phyloP scores from a whole-genome alignment of 2,113 vertebrate genomes.

The Chascanopsetta lugubris region DNA sequence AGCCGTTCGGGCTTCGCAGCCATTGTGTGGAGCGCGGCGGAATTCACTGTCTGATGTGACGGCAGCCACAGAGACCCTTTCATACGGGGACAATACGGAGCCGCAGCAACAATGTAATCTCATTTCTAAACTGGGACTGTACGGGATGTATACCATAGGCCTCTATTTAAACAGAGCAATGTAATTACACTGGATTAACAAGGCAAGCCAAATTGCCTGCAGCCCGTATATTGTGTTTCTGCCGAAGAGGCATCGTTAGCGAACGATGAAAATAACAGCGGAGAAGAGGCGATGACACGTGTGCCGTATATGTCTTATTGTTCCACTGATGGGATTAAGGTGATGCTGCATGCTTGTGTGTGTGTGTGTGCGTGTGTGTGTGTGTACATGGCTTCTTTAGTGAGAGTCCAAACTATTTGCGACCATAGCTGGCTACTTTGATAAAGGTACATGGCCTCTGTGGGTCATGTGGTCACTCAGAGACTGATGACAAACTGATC shows the following conservation, averaged over 20 bases:
- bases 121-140: background rate
- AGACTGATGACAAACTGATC: background rate
- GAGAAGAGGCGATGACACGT: background rate
- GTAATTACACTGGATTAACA: slow-evolving; percentile 43
- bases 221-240: slow-evolving; percentile 31
- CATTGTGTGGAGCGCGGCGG: background rate
- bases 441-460: background rate
- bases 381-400: slow-evolving; percentile 4
- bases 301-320: slow-evolving; percentile 22
- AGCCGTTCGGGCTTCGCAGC: background rate
- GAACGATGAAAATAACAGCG: slow-evolving; percentile 26
- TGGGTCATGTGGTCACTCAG: background rate
- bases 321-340: slow-evolving; percentile 22
- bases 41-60: background rate
- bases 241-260: slow-evolving; percentile 37
- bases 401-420: slow-evolving; percentile 27
- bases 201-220: slow-evolving; percentile 17
- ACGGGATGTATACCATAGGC: background rate
- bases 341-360: background rate
- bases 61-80: background rate
- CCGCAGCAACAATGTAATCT: background rate
- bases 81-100: background rate
- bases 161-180: slow-evolving; percentile 12
- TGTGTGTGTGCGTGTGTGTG: slow-evolving; percentile 10
- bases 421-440: slow-evolving; percentile 3